Base-by-base conservation (phyloP, 1,140 invertebrate species). In the Diorhabda sublineata region DNA sequence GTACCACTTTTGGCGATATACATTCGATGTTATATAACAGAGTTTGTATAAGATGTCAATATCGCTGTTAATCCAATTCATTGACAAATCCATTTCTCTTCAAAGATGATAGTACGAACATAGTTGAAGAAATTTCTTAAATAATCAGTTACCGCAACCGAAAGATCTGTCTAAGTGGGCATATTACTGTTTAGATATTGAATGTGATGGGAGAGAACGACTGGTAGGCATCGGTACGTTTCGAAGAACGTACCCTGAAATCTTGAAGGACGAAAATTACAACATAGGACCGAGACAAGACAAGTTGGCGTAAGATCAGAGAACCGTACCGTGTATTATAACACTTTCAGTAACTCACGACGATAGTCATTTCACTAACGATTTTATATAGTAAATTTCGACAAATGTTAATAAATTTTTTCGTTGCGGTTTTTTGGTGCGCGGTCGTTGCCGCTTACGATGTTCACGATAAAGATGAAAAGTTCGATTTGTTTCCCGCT, bases 401-500 rank as follows among this genome's bases (percentile, higher is more conserved):
- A 60, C 43, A 58, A 63, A 68, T 68, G 67, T 52, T 68, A 42
- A 45, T 44, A 58, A 58, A 66, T 41, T 44, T 68, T 52, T 59
- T 65, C 45, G 68, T 52, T 52, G 47, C 47, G 47, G 47, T 57
- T 44, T 8, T 64, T 11, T 64, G 62, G 42, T 64, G 68, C 58
- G 68, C 63, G 58, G 62, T 69, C 6, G 41, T 57, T 7, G 62
- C 57, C n/a, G 42, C 58, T 8, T 42, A 2, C 45, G 52, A 45
- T 41, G 58, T 4, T 44, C n/a, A 6, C 45, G 59, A 64, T 44
- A 11, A 56, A 26, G 9, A 41, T 42, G 56, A 72, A 60, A 67
- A 69, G 58, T 42, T 69, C 11, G 70, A 74, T 64, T 68, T 74
- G 57, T 74, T 74, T 67, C 73, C 73, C 4, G 66, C 68, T n/a